These are phyloP conservation scores for Zalophus californianus DNA, from an alignment of 2,797 vertebrate species.

Conservation along the genomic window DNA sequence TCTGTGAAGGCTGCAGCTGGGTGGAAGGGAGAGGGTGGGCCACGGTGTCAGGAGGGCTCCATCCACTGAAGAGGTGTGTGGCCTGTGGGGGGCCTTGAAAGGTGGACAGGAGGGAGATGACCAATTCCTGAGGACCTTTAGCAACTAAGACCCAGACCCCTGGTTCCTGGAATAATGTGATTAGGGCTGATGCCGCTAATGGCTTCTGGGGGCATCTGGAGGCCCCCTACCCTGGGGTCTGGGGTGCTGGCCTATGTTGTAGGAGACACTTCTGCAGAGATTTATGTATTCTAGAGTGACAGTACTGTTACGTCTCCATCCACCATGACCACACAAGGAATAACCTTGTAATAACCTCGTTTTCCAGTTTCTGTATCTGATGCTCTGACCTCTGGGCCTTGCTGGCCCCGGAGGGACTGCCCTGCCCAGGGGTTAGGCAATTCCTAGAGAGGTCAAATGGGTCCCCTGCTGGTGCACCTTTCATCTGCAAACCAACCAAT, in stretches of 20 bases:
- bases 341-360: not conserved
- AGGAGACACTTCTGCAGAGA: too few relatives aligned
- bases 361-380: not conserved
- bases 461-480: accelerated
- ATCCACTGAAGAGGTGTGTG: not conserved
- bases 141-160: not conserved
- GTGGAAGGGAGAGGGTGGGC: not conserved
- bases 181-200: not conserved
- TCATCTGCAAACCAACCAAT: not conserved
- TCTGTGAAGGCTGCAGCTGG: not conserved
- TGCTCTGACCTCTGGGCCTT: not conserved
- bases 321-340: not conserved
- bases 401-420: accelerated
- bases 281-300: too few relatives aligned
- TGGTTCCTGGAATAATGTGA: not conserved
- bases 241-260: not conserved
- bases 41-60: not conserved
- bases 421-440: too few relatives aligned
- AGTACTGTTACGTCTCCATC: not conserved
- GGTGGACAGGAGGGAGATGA: not conserved
- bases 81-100: not conserved
- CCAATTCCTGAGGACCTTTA: not conserved
- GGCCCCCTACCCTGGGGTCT: not conserved
- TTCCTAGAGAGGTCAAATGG: not conserved
- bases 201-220: not conserved